Evolutionary conservation across 2,113 vertebrate species (phyloP), one percentile per base, ranked within the genome.

Genomic region (Hippocampus zosterae): DNA sequence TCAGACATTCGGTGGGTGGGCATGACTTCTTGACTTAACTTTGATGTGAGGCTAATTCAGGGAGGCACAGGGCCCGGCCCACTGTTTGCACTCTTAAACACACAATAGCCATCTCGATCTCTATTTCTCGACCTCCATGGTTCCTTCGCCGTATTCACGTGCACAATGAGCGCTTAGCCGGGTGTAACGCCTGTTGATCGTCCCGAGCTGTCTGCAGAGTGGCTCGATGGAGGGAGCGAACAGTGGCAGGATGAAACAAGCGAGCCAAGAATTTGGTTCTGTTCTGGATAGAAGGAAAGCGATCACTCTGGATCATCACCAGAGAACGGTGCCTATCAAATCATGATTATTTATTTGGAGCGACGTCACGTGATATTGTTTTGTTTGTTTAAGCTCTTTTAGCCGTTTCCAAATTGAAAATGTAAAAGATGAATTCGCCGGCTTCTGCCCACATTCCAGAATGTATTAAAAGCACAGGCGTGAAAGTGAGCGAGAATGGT

Each of bases 101-200:
- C 77, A 88, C 87, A 90, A 90, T 88, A 15, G 42, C 69, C 76
- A 75, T 85, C 87, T 88, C 89, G 74, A 86, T 81, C 76, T 64
- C 71, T 81, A 82, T 76, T 82, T 85, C 77, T 81, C 73, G 74
- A 65, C 74, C 52, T 79, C 65, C 69, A n/a, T 79, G 73, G 82
- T 77, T 76, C 82, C 87, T 80, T 83, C 77, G 57, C 76, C 19
- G 72, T 89, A 79, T 76, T 81, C 74, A 92, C 85, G 82, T 85
- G 89, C 87, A 96, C 95, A 98, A 95, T 94, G 91, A 88, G 73
- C 87, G 84, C 75, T 89, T 93, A 64, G 37, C 72, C 89, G 85
- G 93, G 92, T 93, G 95, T 91, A 92, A 95, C 93, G 85, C 76
- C 87, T 93, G 91, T 93, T 94, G 94, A 95, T 94, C 91, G 92